Conservation (phyloP, 2,797 vertebrate species). For the Sebastolobus altivelis region DNA sequence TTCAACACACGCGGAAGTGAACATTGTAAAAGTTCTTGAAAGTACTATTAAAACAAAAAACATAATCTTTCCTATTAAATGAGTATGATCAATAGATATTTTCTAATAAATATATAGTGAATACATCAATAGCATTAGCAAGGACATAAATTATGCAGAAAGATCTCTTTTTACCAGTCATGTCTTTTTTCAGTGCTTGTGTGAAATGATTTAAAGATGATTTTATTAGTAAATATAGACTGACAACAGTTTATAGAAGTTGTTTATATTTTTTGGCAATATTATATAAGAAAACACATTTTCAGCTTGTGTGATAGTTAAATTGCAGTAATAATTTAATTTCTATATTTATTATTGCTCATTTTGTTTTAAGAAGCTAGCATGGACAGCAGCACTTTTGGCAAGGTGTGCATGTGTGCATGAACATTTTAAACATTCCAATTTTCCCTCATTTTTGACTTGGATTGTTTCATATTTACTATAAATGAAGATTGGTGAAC, state of each 20-base stretch:
- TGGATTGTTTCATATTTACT: not conserved
- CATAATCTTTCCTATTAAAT: not conserved
- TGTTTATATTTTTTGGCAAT: not conserved
- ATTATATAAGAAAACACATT: not conserved
- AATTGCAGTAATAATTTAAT: not conserved
- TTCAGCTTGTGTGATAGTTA: not conserved
- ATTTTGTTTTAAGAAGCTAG: not conserved
- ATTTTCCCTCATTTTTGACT: not conserved
- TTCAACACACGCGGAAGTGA: not conserved
- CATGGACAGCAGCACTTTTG: not conserved
- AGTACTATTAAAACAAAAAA: not conserved
- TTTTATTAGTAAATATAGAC: not conserved
- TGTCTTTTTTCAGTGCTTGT: not conserved
- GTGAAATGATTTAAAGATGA: not conserved
- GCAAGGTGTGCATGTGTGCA: not conserved
- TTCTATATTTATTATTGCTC: not conserved
- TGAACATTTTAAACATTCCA: constrained; percentile 1
- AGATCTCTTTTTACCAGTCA: not conserved
- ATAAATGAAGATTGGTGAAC: not conserved
- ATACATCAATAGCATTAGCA: not conserved
- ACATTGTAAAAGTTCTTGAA: not conserved
- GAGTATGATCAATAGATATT: not conserved
- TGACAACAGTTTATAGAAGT: not conserved
- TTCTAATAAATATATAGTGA: not conserved
- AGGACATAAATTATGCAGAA: not conserved